These are phyloP conservation scores for Lycophotia porphyrea DNA, from an alignment of 2,888 invertebrate species.

Conservation along the genomic window DNA sequence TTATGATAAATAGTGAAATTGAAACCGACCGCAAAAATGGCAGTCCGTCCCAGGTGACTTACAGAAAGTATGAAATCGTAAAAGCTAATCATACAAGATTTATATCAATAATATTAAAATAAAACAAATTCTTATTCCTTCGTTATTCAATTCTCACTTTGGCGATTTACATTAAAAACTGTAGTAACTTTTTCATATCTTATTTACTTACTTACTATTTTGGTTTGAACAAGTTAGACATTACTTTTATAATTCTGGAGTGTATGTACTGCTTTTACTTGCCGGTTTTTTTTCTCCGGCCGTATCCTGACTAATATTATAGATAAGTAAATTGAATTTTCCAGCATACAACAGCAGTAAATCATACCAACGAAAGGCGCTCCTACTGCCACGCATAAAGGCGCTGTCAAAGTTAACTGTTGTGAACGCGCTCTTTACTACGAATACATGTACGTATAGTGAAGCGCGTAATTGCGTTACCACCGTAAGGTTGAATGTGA, in stretches of 20 bases:
- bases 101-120: background rate
- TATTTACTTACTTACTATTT: no score
- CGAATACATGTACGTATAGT: background rate
- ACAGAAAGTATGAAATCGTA: slow-evolving; percentile 28
- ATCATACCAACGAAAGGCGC: background rate
- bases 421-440: background rate
- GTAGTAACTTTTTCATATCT: slow-evolving; percentile 15
- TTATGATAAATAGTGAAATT: slow-evolving; percentile 37
- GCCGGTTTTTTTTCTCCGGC: background rate
- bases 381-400: background rate
- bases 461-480: background rate
- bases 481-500: background rate
- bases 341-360: background rate
- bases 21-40: slow-evolving; percentile 23
- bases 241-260: slow-evolving; percentile 2
- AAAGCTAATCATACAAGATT: background rate
- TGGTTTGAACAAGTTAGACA: slow-evolving; percentile 16
- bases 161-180: background rate
- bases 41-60: slow-evolving; percentile 50
- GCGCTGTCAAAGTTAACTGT: background rate
- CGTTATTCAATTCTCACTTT: background rate
- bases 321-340: background rate
- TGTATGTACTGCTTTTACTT: slow-evolving; percentile 13
- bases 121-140: background rate
- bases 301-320: background rate